Evolutionary conservation across 2,113 vertebrate species (phyloP).

Genomic region (Patagioenas fasciata): DNA sequence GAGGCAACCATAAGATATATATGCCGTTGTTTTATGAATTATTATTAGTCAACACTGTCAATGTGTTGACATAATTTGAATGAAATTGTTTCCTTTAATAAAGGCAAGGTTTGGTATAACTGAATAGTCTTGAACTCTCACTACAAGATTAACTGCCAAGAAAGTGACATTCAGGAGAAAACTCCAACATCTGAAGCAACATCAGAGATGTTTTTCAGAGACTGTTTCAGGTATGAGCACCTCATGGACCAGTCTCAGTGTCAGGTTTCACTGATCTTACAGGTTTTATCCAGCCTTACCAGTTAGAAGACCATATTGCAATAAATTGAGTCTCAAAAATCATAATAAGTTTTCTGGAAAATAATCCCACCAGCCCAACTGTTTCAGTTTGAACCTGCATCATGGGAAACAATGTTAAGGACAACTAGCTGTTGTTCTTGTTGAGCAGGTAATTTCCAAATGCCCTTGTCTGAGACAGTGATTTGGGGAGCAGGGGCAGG

Average conservation of each 20-base stretch:
- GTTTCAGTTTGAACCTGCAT: neutral
- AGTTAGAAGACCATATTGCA: neutral
- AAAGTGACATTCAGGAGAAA: neutral
- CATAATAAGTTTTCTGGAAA: neutral
- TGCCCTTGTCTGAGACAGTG: neutral
- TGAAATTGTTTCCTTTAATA: constrained; percentile 7
- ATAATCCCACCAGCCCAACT: neutral
- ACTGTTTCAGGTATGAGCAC: neutral
- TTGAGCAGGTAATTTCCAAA: neutral
- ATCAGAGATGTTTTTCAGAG: neutral
- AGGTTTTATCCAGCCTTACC: neutral
- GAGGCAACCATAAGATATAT: neutral
- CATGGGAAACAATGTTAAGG: neutral
- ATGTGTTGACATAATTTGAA: neutral
- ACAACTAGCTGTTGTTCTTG: neutral
- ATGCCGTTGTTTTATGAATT: neutral
- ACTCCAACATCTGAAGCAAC: neutral
- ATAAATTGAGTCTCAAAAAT: neutral
- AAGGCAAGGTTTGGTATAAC: neutral
- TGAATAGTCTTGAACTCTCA: neutral
- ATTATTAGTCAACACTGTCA: neutral
- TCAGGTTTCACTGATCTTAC: neutral
- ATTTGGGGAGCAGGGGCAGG: neutral
- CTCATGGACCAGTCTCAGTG: neutral
- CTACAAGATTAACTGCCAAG: neutral